A percentile compares a stretch with the other conserved stretches of the same genome.
phyloP scores from a whole-genome alignment of 2,113 vertebrate species.

The Plecotus auritus region DNA sequence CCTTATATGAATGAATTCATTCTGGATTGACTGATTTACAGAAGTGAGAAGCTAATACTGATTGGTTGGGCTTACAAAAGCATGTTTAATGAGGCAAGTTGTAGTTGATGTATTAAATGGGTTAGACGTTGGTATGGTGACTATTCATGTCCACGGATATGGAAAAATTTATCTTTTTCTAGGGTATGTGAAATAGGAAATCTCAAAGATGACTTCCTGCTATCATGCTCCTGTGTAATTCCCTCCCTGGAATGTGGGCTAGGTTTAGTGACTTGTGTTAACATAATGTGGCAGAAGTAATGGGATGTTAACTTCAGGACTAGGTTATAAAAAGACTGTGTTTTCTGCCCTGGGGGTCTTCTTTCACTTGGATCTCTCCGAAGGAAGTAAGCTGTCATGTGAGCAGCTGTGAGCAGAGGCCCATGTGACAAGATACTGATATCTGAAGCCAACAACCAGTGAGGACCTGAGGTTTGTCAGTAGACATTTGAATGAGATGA shows the following conservation, averaged over 20 bases:
- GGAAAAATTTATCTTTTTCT: neutral
- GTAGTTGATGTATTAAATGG: neutral
- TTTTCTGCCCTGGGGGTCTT: neutral
- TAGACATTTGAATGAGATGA: neutral
- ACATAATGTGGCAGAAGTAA: neutral
- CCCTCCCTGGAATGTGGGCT: neutral
- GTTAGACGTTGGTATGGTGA: neutral
- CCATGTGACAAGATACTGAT: neutral
- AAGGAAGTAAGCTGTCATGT: neutral
- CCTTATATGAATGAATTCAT: neutral
- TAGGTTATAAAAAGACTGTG: neutral
- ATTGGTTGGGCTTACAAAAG: neutral
- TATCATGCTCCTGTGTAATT: neutral
- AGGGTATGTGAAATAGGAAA: neutral
- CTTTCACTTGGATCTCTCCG: neutral
- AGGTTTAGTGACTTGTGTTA: neutral
- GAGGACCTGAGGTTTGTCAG: neutral
- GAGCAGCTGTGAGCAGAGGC: neutral
- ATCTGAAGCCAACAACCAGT: neutral
- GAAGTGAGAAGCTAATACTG: neutral
- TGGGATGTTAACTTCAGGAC: neutral
- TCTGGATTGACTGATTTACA: neutral
- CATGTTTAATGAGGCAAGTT: neutral
- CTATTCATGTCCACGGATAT: neutral
- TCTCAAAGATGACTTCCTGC: neutral